Conservation (phyloP, 2,797 vertebrate genomes). For the Mus spretus region DNA sequence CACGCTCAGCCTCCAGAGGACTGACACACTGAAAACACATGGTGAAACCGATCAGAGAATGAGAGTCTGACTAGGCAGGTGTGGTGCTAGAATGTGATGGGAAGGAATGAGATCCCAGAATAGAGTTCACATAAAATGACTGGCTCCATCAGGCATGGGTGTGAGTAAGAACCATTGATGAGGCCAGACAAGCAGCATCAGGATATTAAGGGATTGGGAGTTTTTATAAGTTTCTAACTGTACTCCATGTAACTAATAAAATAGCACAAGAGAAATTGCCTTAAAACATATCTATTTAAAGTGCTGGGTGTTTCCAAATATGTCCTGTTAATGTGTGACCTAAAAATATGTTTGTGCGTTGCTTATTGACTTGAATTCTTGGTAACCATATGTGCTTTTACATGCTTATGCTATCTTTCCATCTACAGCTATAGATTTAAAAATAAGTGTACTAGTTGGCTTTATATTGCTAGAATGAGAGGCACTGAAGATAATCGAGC, state of each 20-base stretch:
- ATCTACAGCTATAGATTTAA: neutral
- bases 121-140: constrained; percentile 5
- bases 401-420: neutral
- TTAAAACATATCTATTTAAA: neutral
- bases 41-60: neutral
- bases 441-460: neutral
- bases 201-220: neutral
- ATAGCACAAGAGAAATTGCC: neutral
- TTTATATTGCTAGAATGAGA: neutral
- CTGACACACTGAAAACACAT: constrained; percentile 25
- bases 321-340: neutral
- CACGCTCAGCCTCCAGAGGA: neutral
- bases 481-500: neutral
- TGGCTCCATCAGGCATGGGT: neutral
- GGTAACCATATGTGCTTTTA: neutral
- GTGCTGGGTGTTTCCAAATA: neutral
- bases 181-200: neutral
- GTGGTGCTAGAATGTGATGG: neutral
- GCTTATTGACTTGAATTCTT: neutral
- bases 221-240: constrained; percentile 2
- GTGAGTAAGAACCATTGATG: neutral
- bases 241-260: neutral
- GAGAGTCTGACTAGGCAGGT: neutral
- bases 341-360: neutral
- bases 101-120: neutral